Evolutionary conservation across 2,113 vertebrate species (phyloP).

Genomic region (Tonatia bakeri): DNA sequence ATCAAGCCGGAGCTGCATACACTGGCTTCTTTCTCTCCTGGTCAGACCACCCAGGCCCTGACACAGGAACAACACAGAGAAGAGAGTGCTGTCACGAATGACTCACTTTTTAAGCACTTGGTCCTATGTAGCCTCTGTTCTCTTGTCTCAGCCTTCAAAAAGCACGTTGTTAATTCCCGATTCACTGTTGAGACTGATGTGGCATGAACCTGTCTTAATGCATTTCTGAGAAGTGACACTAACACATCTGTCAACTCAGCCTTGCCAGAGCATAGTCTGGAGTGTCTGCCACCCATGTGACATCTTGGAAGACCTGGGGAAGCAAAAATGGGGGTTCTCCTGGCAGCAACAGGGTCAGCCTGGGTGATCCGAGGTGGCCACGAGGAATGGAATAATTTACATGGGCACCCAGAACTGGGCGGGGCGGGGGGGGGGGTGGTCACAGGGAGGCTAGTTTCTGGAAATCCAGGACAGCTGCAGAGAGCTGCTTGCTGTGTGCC

Average conservation of each 20-base stretch:
- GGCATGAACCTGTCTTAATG: background rate
- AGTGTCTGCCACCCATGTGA: background rate
- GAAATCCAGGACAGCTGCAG: background rate
- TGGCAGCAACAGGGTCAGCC: rapidly evolving
- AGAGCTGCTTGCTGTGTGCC: background rate
- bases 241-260: background rate
- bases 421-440: background rate
- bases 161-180: background rate
- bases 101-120: background rate
- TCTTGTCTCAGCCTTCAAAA: background rate
- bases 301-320: background rate
- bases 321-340: background rate
- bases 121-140: background rate
- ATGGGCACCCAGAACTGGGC: no score
- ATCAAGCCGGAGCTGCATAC: background rate
- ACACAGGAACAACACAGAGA: background rate
- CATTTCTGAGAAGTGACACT: background rate
- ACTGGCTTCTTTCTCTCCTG: background rate
- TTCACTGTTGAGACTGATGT: background rate
- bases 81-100: background rate
- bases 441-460: background rate
- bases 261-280: background rate
- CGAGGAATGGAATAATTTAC: background rate
- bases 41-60: background rate
- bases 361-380: background rate